Evolutionary conservation across 2,113 vertebrate species (phyloP), one percentile per base, ranked within the genome.

Genomic region (Callipepla californica): DNA sequence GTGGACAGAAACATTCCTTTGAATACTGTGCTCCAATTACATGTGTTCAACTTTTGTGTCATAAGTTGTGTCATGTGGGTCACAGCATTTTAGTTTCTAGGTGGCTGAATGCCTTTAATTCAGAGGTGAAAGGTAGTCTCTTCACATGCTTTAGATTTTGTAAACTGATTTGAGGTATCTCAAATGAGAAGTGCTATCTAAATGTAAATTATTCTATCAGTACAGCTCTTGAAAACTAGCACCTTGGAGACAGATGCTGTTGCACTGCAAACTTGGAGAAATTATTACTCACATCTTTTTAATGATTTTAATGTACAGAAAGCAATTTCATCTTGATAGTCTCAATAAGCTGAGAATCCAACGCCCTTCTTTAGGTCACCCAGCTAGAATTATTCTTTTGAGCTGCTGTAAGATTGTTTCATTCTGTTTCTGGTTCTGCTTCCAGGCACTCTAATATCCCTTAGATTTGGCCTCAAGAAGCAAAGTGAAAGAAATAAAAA

Each of bases 221-320:
- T 45, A 79, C 20, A 79, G 59, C 36, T 91, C 50, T n/a, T 69
- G 48, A 89, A 84, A 87, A 74, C 2, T 8, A 55, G 69, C 86
- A 70, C 16, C 44, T 86, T 95, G 69, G 70, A 92, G 92, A 93
- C 69, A 79, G 66, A 68, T 89, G 92, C 86, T 81, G 84, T n/a
- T 76, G 20, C 44, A 79, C 44, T n/a, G 44, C 2, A 44, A 78
- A 89, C 69, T 81, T 86, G 23, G 66, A 89, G 68, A 90, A 94
- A 86, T 74, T 1, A 36, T 57, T 30, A 51, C 20, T 75, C 10
- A 45, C 5, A 51, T 11, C 4, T 28, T 85, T 79, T 76, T 58
- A 76, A 40, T 9, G 0, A 76, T 72, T 86, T 92, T 90, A 89
- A 76, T 50, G 44, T 28, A 75, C 16, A 80, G 23, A 92, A 86